phyloP scores from a whole-genome alignment of 2,797 vertebrate species.

The Tarsius wallacei region DNA sequence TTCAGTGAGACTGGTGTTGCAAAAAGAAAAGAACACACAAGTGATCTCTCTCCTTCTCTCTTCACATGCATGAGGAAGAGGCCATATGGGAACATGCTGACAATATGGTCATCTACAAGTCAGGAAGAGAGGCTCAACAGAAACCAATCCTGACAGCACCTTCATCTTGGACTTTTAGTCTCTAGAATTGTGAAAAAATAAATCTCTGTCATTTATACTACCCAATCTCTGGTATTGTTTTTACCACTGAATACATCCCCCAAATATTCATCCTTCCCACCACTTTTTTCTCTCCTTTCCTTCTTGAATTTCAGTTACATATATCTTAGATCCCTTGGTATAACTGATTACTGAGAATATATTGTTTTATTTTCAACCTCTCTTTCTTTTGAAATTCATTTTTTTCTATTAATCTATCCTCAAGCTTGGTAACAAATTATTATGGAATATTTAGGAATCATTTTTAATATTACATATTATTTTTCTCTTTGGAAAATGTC shows the following conservation, averaged over 20 bases:
- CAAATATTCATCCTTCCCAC: neutral
- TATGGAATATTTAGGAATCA: neutral
- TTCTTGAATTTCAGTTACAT: neutral
- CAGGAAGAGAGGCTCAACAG: neutral
- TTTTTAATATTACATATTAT: neutral
- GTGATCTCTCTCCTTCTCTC: neutral
- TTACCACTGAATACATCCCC: neutral
- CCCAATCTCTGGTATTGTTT: neutral
- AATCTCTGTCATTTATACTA: neutral
- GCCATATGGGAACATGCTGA: neutral
- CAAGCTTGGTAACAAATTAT: neutral
- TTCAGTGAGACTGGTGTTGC: neutral
- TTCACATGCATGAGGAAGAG: neutral
- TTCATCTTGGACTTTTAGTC: neutral
- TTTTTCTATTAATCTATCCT: neutral
- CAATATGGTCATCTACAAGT: neutral
- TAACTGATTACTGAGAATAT: neutral
- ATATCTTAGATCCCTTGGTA: neutral
- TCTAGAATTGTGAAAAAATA: neutral
- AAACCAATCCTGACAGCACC: neutral
- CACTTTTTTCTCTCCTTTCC: neutral
- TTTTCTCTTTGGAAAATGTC: neutral
- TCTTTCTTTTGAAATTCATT: neutral
- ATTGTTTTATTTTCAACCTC: neutral
- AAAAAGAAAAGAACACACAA: neutral